Conservation (phyloP, 2,797 vertebrate species). For the Poliocrania exsul region DNA sequence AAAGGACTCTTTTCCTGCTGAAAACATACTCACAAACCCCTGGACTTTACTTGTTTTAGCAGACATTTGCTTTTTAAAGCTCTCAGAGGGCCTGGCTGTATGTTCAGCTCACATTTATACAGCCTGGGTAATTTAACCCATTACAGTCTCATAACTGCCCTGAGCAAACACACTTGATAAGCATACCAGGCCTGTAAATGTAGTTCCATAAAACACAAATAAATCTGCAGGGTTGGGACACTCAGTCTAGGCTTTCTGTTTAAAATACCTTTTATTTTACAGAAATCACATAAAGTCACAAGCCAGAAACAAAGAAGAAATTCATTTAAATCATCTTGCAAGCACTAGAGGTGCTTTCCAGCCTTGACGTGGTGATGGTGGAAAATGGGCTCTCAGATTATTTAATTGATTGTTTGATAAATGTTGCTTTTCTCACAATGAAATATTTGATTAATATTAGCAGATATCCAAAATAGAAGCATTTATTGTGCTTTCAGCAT, state of each 20-base stretch:
- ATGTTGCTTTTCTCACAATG: background rate
- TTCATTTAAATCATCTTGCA: background rate
- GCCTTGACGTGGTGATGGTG: background rate
- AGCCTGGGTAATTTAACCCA: conserved; percentile 72
- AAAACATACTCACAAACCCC: conserved; percentile 51
- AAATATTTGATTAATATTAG: background rate
- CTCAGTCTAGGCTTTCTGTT: background rate
- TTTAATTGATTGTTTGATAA: background rate
- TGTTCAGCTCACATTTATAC: conserved; percentile 67
- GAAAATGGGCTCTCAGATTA: background rate
- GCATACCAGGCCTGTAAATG: background rate
- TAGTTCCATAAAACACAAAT: conserved; percentile 17
- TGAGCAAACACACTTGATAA: conserved; percentile 16
- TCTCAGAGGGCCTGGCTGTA: conserved; percentile 72
- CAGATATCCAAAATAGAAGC: background rate
- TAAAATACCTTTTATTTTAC: background rate
- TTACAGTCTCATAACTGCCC: conserved; percentile 44
- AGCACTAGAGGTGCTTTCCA: background rate
- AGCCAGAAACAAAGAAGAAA: conserved; percentile 23
- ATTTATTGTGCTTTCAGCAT: background rate
- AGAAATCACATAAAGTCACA: background rate
- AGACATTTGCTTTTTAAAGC: conserved; percentile 72
- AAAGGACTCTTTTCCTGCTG: conserved; percentile 56
- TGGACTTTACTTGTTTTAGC: conserved; percentile 70
- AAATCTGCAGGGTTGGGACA: background rate